Base-by-base conservation (phyloP, 2,888 invertebrate species). In the Philopedon plagiatum region DNA sequence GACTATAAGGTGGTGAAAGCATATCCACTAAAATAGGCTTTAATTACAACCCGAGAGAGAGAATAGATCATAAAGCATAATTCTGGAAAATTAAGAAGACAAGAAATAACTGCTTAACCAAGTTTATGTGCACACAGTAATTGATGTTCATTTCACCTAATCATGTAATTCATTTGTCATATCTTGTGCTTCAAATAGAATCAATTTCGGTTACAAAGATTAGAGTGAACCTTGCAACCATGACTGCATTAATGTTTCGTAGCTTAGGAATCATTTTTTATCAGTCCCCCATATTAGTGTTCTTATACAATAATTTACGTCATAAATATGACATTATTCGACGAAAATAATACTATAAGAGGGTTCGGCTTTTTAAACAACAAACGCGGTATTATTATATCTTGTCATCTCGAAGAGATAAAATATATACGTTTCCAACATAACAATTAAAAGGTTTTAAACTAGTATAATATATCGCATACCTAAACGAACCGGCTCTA, bases 361-460 rank as follows among this genome's bases (percentile, higher is more conserved):
- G 44, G 63, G 63, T 71, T 71, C 72, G 72, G 72, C 63, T 66
- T 66, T 57, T 63, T 58, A 58, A 68, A 62, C 62, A 62, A 66
- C 72, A 73, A 68, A 73, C 67, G 72, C 68, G 61, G 46, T 66
- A 64, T 64, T 69, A 73, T 74, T 74, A 74, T 71, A 71, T 74
- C 71, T 74, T 71, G 71, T 74, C 74, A 74, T 74, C 74, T 71
- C 66, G 11, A 41, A 63, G 58, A 58, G 71, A 66, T 66, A 66
- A 66, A 41, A 66, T 66, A 66, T 66, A 56, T 39, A 29, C 57
- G n/a, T 58, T 58, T 70, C 71, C 67, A 66, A 74, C 70, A 29
- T 66, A 74, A 74, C 74, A 74, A 71, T 74, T 74, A 74, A 67
- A 69, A 26, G 63, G 32, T 54, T 67, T 49, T 69, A 61, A 65